Evolutionary conservation across 2,888 invertebrate genomes (phyloP), one percentile per base, ranked within the genome.

Genomic region (Kryphioiulus occultus): DNA sequence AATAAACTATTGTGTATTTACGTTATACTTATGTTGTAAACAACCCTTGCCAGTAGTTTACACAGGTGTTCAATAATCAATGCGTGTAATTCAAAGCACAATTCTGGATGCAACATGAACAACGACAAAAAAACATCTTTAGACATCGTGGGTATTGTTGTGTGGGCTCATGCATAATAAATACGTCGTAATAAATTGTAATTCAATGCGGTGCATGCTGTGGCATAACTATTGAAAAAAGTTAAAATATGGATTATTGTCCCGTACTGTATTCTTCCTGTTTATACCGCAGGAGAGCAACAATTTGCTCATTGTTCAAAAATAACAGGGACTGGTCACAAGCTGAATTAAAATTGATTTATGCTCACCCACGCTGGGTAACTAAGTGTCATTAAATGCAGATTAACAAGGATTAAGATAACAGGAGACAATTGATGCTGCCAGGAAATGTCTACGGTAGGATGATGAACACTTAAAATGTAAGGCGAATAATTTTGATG

Each of bases 1-100:
- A 78, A 78, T 78, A 78, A 78, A 78, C 78, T 78, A 78, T 78
- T 78, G 78, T 78, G 78, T 78, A 78, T 78, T 78, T 78, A 78
- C 26, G 78, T 78, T 30, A 10, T 22, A 78, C 78, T 26, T 78
- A 17, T 78, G 30, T 78, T 78, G 30, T 78, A 78, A 78, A 78
- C 78, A 78, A 78, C 78, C 78, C 78, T 78, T 78, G 30, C 78
- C 4, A 30, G 30, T 15, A 78, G 78, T 78, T 78, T 78, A 78
- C 30, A 26, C 78, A 78, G 30, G 26, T 78, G 78, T 30, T 30
- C 78, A 30, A 78, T 78, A 78, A 78, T 78, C 78, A 26, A 30
- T 2, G 30, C 3, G 78, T 30, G 53, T 17, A 30, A 78, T 78
- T 78, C 78, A 30, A 30, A 7, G 78, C 30, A 17, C 26, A 78